Base-by-base conservation (phyloP, 2,797 vertebrate genomes). In the Momotus momota region DNA sequence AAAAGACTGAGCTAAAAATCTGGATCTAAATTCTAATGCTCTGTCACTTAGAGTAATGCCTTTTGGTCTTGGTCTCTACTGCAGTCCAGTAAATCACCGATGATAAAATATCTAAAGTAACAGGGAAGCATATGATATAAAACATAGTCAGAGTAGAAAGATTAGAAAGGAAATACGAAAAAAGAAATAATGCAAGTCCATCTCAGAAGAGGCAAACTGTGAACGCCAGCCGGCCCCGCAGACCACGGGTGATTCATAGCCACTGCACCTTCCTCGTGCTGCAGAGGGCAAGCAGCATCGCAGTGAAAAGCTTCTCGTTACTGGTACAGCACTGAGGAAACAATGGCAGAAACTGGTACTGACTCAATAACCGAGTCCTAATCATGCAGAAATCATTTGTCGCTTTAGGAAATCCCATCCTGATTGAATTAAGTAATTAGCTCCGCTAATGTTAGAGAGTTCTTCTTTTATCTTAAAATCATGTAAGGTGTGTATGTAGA, bases 1-100 rank as follows among this genome's bases (percentile, higher is more conserved):
- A 46, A 90, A 92, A 89, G 84, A 58, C 38, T n/a, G 20, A 94
- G 81, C 38, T 87, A 70, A 93, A 95, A 92, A 81, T 64, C 73
- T 65, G 57, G 35, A 79, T 80, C 57, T 65, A 66, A 64, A 73
- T 85, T 90, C 62, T 77, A 90, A 88, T 51, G 48, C 60, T 52
- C 40, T 95, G 88, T 85, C 83, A 92, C 69, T 79, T 61, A 38
- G 38, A 86, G 35, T n/a, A 66, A 92, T 80, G 65, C 58, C 38
- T 81, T 55, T 86, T 77, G 27, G 38, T 72, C 49, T 22, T 21
- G 33, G 55, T 74, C 54, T 49, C 66, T 80, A 33, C 46, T 79
- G 84, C 49, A 92, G 52, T 27, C 51, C 88, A 75, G 29, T 88
- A 75, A 96, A 88, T 51, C 58, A 79, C 58, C 20, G 23, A 70